These are phyloP conservation scores for Acronicta leporina DNA, from an alignment of 2,888 invertebrate genomes.

Conservation along the genomic window DNA sequence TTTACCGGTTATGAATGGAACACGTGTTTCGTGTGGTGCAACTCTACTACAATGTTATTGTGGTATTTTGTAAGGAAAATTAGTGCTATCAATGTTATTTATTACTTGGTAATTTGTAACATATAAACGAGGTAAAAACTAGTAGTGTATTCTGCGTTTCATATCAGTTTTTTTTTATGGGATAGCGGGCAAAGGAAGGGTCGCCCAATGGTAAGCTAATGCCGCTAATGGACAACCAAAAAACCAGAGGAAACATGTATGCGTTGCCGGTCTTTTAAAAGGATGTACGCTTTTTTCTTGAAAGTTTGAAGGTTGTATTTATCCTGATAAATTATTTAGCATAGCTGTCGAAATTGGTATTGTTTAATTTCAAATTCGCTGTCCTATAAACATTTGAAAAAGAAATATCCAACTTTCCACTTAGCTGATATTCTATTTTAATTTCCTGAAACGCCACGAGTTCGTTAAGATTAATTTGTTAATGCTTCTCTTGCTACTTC, in stretches of 20 bases:
- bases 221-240: too few species aligned
- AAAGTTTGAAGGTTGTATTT: too few species aligned
- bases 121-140: background rate
- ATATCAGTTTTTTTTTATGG: too few species aligned
- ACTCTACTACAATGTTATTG: slow-evolving; percentile 2
- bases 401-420: slow-evolving; percentile 7
- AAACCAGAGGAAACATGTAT: too few species aligned
- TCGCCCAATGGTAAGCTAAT: too few species aligned
- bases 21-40: slow-evolving; percentile 8
- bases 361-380: background rate
- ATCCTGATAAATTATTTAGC: too few species aligned
- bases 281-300: too few species aligned
- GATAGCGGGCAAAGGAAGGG: too few species aligned
- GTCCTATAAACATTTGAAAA: slow-evolving; percentile 1
- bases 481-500: slow-evolving; percentile 31
- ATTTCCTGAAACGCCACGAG: slow-evolving; percentile 21
- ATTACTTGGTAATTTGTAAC: slow-evolving; percentile 14
- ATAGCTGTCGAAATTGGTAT: too few species aligned
- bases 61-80: background rate
- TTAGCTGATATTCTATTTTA: slow-evolving; percentile 27
- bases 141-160: background rate
- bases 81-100: slow-evolving; percentile 8
- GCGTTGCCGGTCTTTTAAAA: too few species aligned
- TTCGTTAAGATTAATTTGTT: slow-evolving; percentile 37
- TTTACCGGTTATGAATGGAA: slow-evolving; percentile 27